Conservation (phyloP, 2,888 invertebrate genomes). For the Coenonympha arcania region DNA sequence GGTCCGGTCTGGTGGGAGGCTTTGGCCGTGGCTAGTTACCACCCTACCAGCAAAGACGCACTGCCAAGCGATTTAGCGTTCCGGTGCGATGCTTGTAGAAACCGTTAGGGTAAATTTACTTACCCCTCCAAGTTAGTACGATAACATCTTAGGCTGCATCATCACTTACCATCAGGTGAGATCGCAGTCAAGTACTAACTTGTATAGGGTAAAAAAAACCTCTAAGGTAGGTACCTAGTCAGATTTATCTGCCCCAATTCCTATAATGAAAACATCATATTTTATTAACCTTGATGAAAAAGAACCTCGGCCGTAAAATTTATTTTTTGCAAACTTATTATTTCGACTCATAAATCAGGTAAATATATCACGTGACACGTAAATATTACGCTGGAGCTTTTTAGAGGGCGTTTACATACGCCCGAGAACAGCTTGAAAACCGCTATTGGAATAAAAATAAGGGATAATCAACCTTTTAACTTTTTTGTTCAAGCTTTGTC, state of each 20-base stretch:
- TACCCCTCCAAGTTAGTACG: too few species aligned
- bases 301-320: background rate
- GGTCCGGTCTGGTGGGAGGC: too few species aligned
- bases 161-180: too few species aligned
- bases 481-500: too few species aligned
- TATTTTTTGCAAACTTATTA: conserved; percentile 11
- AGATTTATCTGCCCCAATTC: background rate
- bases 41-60: too few species aligned
- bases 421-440: background rate
- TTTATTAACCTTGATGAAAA: conserved; percentile 4
- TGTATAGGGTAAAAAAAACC: background rate
- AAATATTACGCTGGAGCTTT: background rate
- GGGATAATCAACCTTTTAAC: background rate
- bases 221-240: background rate
- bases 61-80: too few species aligned
- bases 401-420: background rate
- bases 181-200: background rate
- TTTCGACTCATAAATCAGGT: conserved; percentile 8
- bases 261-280: background rate
- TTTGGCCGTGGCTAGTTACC: too few species aligned
- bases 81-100: too few species aligned
- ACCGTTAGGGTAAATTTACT: too few species aligned
- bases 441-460: background rate
- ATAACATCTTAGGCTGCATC: too few species aligned
- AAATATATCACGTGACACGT: conserved; percentile 8